phyloP scores from a whole-genome alignment of 2,888 invertebrate genomes.

The Dione juno region DNA sequence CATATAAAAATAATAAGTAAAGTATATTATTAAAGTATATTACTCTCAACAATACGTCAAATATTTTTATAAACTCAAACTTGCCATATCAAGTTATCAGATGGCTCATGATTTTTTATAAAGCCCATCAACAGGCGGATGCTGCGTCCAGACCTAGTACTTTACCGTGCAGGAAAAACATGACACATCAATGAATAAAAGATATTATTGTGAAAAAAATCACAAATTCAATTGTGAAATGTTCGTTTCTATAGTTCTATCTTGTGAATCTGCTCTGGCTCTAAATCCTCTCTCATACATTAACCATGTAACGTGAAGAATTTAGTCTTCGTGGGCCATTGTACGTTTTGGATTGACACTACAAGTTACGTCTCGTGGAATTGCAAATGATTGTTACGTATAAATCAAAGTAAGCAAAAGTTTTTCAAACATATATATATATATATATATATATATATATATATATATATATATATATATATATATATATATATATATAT shows the following conservation, averaged over 20 bases:
- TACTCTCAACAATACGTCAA: not conserved
- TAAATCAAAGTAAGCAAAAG: constrained; percentile 10
- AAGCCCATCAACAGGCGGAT: constrained; percentile 8
- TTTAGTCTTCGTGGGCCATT: constrained; percentile 28
- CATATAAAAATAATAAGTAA: not conserved
- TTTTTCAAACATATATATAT: not conserved
- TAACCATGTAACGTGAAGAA: constrained; percentile 36
- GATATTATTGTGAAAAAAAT: constrained; percentile 16
- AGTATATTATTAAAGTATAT: not conserved
- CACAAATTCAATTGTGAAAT: constrained; percentile 24
- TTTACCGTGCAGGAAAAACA: constrained; percentile 40
- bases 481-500: too few species aligned
- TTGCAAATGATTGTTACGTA: constrained; percentile 22
- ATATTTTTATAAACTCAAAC: not conserved
- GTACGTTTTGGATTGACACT: constrained; percentile 33
- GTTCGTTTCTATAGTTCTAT: constrained; percentile 16
- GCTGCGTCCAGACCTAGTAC: constrained; percentile 25
- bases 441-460: too few species aligned
- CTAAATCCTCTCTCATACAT: constrained; percentile 41
- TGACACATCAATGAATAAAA: constrained; percentile 39
- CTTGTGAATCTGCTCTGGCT: constrained; percentile 5
- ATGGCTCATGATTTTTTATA: constrained; percentile 12
- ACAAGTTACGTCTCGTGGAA: constrained; percentile 18
- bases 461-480: too few species aligned
- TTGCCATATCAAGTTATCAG: constrained; percentile 21